These are phyloP conservation scores for Drosophila rhopaloa DNA, from an alignment of 1,140 invertebrate species.

Conservation along the genomic window DNA sequence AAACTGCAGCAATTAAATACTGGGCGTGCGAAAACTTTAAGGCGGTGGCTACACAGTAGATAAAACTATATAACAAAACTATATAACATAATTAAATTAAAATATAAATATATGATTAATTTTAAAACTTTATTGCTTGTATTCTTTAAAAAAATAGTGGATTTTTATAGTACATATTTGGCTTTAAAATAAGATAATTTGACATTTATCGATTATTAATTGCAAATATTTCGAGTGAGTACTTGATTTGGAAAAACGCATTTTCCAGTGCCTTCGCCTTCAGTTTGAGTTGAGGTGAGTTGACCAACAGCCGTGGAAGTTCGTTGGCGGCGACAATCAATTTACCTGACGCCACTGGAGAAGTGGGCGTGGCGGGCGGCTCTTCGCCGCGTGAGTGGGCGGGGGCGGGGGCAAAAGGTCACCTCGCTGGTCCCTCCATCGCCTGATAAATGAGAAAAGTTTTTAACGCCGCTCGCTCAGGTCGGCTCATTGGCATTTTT, in stretches of 20 bases:
- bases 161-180: too few species aligned
- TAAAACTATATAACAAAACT: neutral
- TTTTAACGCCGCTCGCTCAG: slow-evolving; percentile 75
- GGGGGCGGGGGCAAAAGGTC: neutral
- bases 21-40: slow-evolving; percentile 67
- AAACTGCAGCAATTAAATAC: slow-evolving; percentile 71
- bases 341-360: slow-evolving; percentile 65
- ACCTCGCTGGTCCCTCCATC: slow-evolving; percentile 16
- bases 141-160: too few species aligned
- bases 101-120: too few species aligned
- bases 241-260: neutral
- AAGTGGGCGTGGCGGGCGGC: neutral
- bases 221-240: too few species aligned
- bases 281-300: slow-evolving; percentile 57
- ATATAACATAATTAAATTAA: too few species aligned
- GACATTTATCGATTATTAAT: too few species aligned
- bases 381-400: too few species aligned
- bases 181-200: too few species aligned
- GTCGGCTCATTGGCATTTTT: slow-evolving; percentile 82
- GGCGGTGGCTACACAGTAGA: slow-evolving; percentile 18
- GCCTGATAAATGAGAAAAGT: slow-evolving; percentile 82
- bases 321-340: slow-evolving; percentile 79
- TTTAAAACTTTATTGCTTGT: too few species aligned
- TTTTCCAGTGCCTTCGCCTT: slow-evolving; percentile 10
- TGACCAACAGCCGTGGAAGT: slow-evolving; percentile 78